These are phyloP conservation scores for Dicyrtoma fusca DNA, from an alignment of 2,888 invertebrate species.

Conservation along the genomic window DNA sequence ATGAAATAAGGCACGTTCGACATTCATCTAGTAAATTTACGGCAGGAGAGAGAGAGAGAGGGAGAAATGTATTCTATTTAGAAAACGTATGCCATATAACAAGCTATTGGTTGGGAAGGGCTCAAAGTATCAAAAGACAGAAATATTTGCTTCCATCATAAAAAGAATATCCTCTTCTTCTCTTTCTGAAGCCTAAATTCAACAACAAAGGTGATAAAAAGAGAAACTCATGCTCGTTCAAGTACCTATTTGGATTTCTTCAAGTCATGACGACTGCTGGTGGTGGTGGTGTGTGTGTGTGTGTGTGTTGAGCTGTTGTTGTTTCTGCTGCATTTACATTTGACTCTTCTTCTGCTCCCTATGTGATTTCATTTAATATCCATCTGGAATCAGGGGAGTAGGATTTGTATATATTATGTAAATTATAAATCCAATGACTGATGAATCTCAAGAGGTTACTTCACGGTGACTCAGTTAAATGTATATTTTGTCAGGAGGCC, in stretches of 20 bases:
- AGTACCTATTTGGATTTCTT: constrained; percentile 18
- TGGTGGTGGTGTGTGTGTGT: too few species aligned
- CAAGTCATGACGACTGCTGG: constrained; percentile 34
- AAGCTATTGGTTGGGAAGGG: constrained; percentile 24
- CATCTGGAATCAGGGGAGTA: neutral
- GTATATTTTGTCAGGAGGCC: constrained; percentile 30
- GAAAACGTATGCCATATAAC: constrained; percentile 16
- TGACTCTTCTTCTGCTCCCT: constrained; percentile 22
- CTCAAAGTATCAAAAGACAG: constrained; percentile 22
- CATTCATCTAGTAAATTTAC: neutral
- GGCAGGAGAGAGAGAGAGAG: constrained; percentile 18
- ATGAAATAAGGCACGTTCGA: constrained; percentile 19
- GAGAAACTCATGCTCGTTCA: constrained; percentile 37
- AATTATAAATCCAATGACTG: constrained; percentile 32
- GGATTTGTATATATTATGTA: constrained; percentile 30
- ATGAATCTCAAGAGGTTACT: constrained; percentile 34
- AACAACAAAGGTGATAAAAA: constrained; percentile 39
- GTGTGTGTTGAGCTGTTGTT: neutral
- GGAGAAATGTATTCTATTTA: constrained; percentile 14
- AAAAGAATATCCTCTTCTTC: constrained; percentile 29
- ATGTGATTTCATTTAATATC: constrained; percentile 28
- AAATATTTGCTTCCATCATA: constrained; percentile 39
- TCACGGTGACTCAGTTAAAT: constrained; percentile 31
- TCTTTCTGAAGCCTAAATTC: constrained; percentile 33
- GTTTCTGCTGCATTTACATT: constrained; percentile 21